These are phyloP conservation scores for Grantiella picta DNA, from an alignment of 2,113 vertebrate species.

Conservation along the genomic window DNA sequence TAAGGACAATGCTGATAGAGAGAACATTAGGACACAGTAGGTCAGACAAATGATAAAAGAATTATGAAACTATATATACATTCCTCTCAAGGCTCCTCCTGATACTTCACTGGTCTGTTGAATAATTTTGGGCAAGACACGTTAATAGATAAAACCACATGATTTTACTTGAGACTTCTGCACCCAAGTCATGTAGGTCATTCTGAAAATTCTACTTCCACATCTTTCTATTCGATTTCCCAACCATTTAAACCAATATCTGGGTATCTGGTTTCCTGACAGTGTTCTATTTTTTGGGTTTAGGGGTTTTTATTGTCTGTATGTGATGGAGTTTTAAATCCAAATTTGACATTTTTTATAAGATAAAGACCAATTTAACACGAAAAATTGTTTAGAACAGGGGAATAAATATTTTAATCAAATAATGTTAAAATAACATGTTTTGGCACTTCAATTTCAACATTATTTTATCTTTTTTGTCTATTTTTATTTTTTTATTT, in stretches of 20 bases:
- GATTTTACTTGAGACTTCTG: not conserved
- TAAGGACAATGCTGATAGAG: not conserved
- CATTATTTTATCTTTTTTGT: not conserved
- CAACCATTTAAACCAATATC: not conserved
- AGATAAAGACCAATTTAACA: not conserved
- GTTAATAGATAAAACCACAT: not conserved
- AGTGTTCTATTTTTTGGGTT: not conserved
- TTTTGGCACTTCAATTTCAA: not conserved
- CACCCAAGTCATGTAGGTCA: not conserved
- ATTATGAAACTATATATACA: not conserved
- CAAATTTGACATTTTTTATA: not conserved
- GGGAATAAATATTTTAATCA: not conserved
- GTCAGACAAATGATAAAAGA: not conserved
- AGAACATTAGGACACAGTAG: not conserved
- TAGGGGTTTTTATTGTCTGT: not conserved
- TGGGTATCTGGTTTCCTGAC: not conserved
- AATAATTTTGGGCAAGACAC: not conserved
- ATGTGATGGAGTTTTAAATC: not conserved
- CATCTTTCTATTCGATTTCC: not conserved
- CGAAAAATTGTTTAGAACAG: not conserved
- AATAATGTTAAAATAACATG: accelerated
- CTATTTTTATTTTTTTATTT: not conserved
- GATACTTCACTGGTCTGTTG: not conserved
- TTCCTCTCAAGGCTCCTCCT: not conserved
- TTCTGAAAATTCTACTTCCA: not conserved